A percentile compares a stretch with the other conserved stretches of the same genome.
Conservation (phyloP, 1,140 invertebrate species). For the Dolichoris vasculosae region DNA sequence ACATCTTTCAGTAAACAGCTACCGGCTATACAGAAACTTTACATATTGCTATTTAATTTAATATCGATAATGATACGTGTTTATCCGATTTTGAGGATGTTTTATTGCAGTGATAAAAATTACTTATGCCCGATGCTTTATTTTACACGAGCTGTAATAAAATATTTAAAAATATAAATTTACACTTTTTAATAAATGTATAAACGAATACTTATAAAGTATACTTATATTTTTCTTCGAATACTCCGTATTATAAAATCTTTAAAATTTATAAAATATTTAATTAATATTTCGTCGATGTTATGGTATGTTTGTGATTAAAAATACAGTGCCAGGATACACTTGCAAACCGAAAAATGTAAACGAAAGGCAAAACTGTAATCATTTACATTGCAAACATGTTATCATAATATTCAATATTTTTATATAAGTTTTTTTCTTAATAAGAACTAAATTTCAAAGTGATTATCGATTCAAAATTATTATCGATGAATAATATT, state of each 20-base stretch:
- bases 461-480: background rate
- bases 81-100: too few relatives aligned
- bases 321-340: background rate
- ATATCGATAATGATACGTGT: background rate
- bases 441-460: background rate
- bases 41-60: background rate
- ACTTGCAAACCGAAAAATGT: background rate
- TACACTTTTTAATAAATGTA: too few relatives aligned
- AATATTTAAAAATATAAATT: too few relatives aligned
- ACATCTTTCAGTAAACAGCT: background rate
- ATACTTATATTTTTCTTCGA: too few relatives aligned
- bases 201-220: too few relatives aligned
- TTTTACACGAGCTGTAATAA: too few relatives aligned
- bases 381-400: too few relatives aligned
- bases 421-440: background rate
- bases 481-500: too few relatives aligned
- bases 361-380: background rate
- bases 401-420: conserved; percentile 2
- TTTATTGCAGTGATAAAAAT: too few relatives aligned
- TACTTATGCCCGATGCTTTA: too few relatives aligned
- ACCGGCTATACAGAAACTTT: background rate
- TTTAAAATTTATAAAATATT: background rate
- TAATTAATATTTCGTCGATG: background rate
- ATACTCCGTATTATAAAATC: background rate
- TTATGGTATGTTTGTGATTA: background rate